Conservation (phyloP, 2,888 invertebrate genomes). For the Acrobasis suavella region DNA sequence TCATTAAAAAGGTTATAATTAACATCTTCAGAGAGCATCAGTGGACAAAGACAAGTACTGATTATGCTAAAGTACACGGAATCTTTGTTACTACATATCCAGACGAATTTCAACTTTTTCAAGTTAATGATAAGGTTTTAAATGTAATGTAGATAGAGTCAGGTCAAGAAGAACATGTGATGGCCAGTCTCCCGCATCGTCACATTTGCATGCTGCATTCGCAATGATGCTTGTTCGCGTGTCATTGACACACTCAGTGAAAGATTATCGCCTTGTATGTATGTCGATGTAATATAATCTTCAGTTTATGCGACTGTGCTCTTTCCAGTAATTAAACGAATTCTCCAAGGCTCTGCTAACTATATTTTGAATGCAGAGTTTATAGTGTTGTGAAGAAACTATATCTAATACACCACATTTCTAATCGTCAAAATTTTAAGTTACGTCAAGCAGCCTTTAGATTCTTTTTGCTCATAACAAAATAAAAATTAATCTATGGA, state of each 20-base stretch:
- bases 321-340: neutral
- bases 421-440: too few species aligned
- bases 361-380: neutral
- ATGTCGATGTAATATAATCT: conserved; percentile 20
- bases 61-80: conserved; percentile 44
- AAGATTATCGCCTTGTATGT: conserved; percentile 26
- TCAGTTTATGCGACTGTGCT: conserved; percentile 1
- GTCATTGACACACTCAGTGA: conserved; percentile 34
- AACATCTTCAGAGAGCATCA: conserved; percentile 36
- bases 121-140: conserved; percentile 29
- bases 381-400: neutral
- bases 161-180: conserved; percentile 57
- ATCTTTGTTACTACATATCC: conserved; percentile 27
- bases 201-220: conserved; percentile 48
- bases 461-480: too few species aligned
- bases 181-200: conserved; percentile 53
- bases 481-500: too few species aligned
- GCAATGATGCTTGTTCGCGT: conserved; percentile 41
- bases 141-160: conserved; percentile 31
- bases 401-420: too few species aligned
- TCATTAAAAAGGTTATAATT: conserved; percentile 35
- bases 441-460: too few species aligned
- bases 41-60: conserved; percentile 50
- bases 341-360: neutral
- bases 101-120: conserved; percentile 33